These are phyloP conservation scores for Leptinotarsa peninsularis DNA, from an alignment of 2,888 invertebrate genomes.

Conservation along the genomic window DNA sequence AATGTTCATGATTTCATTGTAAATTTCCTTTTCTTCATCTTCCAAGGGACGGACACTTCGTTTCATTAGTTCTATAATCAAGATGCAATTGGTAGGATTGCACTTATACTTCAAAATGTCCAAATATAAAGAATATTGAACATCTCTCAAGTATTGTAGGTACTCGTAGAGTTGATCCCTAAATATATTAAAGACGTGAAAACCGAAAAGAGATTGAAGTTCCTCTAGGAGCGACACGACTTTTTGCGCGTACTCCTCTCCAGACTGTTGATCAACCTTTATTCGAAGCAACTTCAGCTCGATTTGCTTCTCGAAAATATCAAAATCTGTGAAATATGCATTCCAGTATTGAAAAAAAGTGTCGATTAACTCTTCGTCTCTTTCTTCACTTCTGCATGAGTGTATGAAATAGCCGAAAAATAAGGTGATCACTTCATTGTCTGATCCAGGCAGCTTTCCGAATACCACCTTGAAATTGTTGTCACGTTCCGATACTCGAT, in stretches of 20 bases:
- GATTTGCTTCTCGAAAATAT: constrained; percentile 25
- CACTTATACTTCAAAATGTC: constrained; percentile 30
- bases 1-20: constrained; percentile 10
- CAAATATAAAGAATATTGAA: constrained; percentile 22
- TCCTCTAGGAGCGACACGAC: constrained; percentile 28
- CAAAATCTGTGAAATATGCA: constrained; percentile 20
- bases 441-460: background rate
- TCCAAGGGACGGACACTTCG: too few relatives aligned
- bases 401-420: constrained; percentile 1
- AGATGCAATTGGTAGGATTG: constrained; percentile 26
- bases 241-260: constrained; percentile 6
- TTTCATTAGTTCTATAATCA: constrained; percentile 28
- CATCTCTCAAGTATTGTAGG: background rate
- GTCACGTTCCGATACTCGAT: constrained; percentile 22
- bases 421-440: background rate
- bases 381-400: background rate
- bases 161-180: background rate
- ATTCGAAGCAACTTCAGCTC: constrained; percentile 22
- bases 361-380: constrained; percentile 9
- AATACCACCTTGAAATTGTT: constrained; percentile 26
- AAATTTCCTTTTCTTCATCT: background rate
- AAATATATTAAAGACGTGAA: constrained; percentile 29
- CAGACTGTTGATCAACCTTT: background rate
- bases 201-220: constrained; percentile 22
- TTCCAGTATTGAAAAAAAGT: constrained; percentile 31